phyloP scores from a whole-genome alignment of 37 sponge, comb jelly and placozoan genomes.

The Tethya wilhelma region DNA sequence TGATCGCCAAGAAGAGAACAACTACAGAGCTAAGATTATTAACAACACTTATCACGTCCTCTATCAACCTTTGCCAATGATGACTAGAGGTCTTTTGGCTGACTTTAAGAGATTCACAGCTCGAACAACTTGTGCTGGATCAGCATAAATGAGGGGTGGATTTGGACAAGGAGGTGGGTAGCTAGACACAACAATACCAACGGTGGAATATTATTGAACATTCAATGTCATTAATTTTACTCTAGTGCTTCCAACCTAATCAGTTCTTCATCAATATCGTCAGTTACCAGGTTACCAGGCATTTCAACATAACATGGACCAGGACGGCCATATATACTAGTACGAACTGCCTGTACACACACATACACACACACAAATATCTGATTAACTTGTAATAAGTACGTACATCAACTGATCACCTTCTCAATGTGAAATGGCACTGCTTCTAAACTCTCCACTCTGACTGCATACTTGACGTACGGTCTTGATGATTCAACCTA shows the following conservation, averaged over 20 bases:
- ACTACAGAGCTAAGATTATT: not conserved
- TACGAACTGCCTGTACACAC: constrained; percentile 20
- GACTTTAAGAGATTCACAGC: constrained; percentile 37
- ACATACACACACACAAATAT: constrained; percentile 6
- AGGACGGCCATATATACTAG: constrained; percentile 82
- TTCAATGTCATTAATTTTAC: not conserved
- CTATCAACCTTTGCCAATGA: constrained; percentile 81
- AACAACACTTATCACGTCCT: not conserved
- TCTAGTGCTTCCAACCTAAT: constrained; percentile 34
- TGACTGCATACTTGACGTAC: constrained; percentile 78
- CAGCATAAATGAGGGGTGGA: constrained; percentile 73
- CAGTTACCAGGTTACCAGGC: constrained; percentile 83
- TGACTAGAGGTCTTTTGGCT: constrained; percentile 75
- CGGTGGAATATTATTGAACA: not conserved
- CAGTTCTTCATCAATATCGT: not conserved
- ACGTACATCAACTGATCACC: constrained; percentile 33
- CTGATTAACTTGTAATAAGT: not conserved
- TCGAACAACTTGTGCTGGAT: constrained; percentile 28
- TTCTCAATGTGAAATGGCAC: constrained; percentile 89
- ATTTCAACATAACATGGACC: constrained; percentile 87
- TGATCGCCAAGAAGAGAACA: constrained; percentile 7
- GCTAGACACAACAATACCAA: not conserved
- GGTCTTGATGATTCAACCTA: constrained; percentile 37
- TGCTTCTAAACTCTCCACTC: constrained; percentile 73
- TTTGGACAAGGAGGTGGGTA: constrained; percentile 51